A percentile compares a stretch with the other conserved stretches of the same genome.
These are phyloP conservation scores for Siphlonurus alternatus DNA, from an alignment of 2,888 invertebrate species.

Conservation along the genomic window DNA sequence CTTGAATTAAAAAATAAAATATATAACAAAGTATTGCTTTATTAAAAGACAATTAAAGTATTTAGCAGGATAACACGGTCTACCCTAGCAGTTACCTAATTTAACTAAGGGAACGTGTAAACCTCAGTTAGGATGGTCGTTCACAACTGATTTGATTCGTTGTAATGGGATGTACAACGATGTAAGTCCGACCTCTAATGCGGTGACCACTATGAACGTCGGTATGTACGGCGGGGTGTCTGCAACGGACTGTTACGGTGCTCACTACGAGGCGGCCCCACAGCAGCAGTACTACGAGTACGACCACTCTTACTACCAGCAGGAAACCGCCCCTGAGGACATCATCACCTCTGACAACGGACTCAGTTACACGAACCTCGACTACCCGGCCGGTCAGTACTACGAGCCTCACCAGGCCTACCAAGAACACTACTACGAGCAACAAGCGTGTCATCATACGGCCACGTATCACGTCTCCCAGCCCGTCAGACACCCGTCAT, in stretches of 20 bases:
- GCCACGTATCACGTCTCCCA: conserved; percentile 23
- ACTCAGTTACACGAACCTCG: conserved; percentile 76
- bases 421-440: conserved; percentile 27
- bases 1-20: too few relatives aligned
- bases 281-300: conserved; percentile 34
- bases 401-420: conserved; percentile 32
- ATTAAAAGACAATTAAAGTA: too few relatives aligned
- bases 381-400: conserved; percentile 39
- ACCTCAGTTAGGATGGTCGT: too few relatives aligned
- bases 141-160: too few relatives aligned
- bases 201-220: conserved; percentile 72
- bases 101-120: too few relatives aligned
- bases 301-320: conserved; percentile 22
- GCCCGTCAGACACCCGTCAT: conserved; percentile 20
- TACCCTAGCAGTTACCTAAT: too few relatives aligned
- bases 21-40: too few relatives aligned
- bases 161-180: too few relatives aligned
- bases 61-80: too few relatives aligned
- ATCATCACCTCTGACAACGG: conserved; percentile 76
- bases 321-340: conserved; percentile 7
- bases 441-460: conserved; percentile 22
- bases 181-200: too few relatives aligned
- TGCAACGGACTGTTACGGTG: conserved; percentile 13
- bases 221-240: conserved; percentile 46
- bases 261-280: conserved; percentile 12